Evolutionary conservation across 2,888 invertebrate species (phyloP).

Genomic region (Sicus ferrugineus): DNA sequence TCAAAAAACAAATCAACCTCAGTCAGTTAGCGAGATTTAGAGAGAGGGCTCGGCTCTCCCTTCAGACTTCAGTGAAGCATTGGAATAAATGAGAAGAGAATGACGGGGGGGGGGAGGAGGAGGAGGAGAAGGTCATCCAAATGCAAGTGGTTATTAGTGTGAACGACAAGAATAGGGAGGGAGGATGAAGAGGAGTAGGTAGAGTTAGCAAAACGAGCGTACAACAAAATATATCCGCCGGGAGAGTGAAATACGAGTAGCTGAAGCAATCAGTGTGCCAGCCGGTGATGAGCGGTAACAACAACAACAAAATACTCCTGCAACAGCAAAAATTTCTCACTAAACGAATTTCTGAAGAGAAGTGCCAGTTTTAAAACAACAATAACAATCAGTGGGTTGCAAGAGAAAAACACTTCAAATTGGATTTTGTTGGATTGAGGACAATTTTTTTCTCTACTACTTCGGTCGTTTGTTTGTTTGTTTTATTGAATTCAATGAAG

Average conservation of each 20-base stretch:
- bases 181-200: neutral
- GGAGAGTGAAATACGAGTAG: neutral
- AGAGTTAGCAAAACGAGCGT: constrained; percentile 3
- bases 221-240: constrained; percentile 1
- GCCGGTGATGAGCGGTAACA: neutral
- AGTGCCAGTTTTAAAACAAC: neutral
- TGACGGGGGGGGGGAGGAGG: neutral
- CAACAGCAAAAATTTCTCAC: neutral
- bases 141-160: neutral
- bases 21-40: neutral
- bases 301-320: constrained; percentile 18
- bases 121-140: neutral
- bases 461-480: neutral
- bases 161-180: neutral
- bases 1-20: constrained; percentile 24
- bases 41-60: neutral
- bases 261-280: neutral
- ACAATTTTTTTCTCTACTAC: neutral
- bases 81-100: neutral
- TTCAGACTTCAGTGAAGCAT: neutral
- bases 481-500: constrained; percentile 24
- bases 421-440: constrained; percentile 10
- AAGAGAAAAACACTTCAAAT: neutral
- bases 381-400: neutral
- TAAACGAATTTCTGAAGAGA: neutral